Conservation (phyloP, 23 tunicate genomes). For the Styela clava region DNA sequence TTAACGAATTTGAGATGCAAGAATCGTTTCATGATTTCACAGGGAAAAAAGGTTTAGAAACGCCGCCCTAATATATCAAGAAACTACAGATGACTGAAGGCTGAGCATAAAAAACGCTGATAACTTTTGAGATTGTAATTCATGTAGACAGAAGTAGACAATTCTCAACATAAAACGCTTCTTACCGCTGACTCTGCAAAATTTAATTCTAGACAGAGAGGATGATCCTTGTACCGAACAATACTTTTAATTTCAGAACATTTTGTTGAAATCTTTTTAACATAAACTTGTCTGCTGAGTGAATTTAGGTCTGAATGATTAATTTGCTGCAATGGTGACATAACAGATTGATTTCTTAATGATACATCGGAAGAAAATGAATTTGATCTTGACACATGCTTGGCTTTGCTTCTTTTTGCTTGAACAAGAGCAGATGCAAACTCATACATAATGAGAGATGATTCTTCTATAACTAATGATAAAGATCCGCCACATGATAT, state of each 20-base stretch:
- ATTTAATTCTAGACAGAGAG: background rate
- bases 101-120: no score
- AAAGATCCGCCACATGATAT: constrained; percentile 24
- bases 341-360: background rate
- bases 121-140: no score
- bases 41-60: no score
- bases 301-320: background rate
- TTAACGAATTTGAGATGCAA: no score
- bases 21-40: no score
- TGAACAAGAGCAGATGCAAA: constrained; percentile 1
- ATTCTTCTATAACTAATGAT: background rate
- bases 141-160: no score
- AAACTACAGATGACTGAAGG: no score
- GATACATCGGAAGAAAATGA: background rate
- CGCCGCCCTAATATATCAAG: no score
- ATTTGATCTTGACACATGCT: background rate
- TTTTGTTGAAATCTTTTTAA: background rate
- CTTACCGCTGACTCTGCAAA: background rate
- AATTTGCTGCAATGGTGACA: background rate
- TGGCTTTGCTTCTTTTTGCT: background rate
- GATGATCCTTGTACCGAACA: background rate
- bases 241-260: background rate
- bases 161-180: no score
- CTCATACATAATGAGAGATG: background rate
- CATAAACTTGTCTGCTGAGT: background rate